Evolutionary conservation across 2,797 vertebrate species (phyloP).

Genomic region (Parauchenoglanis punctatus): DNA sequence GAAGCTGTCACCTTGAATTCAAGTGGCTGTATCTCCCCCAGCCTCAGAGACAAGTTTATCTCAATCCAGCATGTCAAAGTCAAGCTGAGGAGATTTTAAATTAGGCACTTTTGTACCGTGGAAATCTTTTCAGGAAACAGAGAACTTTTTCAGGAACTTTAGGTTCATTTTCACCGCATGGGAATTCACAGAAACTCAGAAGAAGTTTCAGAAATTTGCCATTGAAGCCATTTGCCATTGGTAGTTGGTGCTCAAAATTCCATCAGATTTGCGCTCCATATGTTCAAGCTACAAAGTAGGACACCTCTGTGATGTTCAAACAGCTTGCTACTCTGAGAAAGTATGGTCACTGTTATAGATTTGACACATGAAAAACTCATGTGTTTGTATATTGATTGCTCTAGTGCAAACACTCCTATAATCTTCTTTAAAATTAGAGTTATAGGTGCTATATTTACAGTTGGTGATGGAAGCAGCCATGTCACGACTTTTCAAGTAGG

Average conservation of each 20-base stretch:
- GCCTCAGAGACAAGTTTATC: conserved; percentile 46
- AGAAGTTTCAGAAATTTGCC: not conserved
- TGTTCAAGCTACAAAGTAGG: too few species aligned
- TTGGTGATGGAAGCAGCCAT: not conserved
- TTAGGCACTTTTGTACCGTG: not conserved
- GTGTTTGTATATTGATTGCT: not conserved
- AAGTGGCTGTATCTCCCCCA: conserved; percentile 24
- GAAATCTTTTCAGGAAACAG: conserved; percentile 8
- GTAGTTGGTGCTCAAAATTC: not conserved
- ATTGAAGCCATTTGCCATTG: not conserved
- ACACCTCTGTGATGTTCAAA: not conserved
- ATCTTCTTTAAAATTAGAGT: not conserved
- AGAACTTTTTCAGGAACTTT: not conserved
- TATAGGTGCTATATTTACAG: not conserved
- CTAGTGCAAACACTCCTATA: too few species aligned
- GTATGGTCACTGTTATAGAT: not conserved
- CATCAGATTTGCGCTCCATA: too few species aligned
- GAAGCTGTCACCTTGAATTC: conserved; percentile 47
- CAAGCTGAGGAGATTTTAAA: conserved; percentile 52
- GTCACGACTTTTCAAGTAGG: not conserved
- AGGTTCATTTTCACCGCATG: not conserved
- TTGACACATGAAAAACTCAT: not conserved
- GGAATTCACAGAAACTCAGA: not conserved
- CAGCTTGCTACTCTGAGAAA: not conserved
- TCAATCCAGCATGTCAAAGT: conserved; percentile 42